Base-by-base conservation (phyloP, 2,113 vertebrate genomes). In the Myotis yumanensis region DNA sequence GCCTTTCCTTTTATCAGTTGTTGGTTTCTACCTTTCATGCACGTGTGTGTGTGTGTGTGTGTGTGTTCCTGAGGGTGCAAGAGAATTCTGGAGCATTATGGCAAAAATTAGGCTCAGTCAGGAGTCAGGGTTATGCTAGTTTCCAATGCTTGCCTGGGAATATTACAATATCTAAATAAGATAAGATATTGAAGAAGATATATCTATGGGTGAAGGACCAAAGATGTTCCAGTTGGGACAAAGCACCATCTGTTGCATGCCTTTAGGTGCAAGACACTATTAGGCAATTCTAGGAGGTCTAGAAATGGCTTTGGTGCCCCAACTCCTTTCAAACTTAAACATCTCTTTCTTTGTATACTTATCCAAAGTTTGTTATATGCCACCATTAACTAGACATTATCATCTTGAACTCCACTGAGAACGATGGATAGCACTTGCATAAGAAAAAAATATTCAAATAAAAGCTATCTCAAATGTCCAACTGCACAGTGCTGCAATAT, bases 361-460 rank as follows among this genome's bases (percentile, higher is more conserved):
- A 46, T 10, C 11, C 30, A 68, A 96, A 91, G n/a, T 57, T 90
- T 54, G 48, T 83, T 71, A 73, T 18, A 71, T 89, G 23, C 2
- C 16, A 75, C 54, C 64, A 69, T 35, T 94, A 86, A 92, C 12
- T 23, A 86, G 40, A 20, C 32, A 48, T 57, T 66, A 46, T n/a
- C 80, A 72, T 82, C 32, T 80, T 86, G 22, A n/a, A 83, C 46
- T 95, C 69, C 37, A 86, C 48, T 28, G 28, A 69, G 46, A 82
- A 86, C 68, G 94, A 86, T 18, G 51, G 30, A 79, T 16, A n/a
- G n/a, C 77, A 91, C 10, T 84, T 62, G 23, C 23, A 11, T 69
- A 79, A 92, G 71, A 91, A 93, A 30, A 30, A 88, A 95, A 95
- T 40, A 82, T 37, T 88, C 69, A 85, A 91, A 94, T 46, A 95